phyloP scores from a whole-genome alignment of 2,888 invertebrate genomes.

The Acronicta aceris region DNA sequence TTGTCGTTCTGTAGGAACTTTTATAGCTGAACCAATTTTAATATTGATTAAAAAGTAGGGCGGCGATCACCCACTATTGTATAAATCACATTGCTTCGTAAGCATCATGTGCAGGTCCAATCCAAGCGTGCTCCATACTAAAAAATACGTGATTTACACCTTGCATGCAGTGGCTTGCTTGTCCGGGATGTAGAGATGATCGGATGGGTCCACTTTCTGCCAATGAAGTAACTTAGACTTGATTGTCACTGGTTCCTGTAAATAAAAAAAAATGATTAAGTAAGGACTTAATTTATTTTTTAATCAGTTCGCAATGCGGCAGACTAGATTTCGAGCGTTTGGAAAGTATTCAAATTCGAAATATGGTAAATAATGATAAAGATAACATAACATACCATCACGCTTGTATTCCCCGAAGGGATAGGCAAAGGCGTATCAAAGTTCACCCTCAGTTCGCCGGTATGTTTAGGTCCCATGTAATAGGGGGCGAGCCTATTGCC shows the following conservation, averaged over 20 bases:
- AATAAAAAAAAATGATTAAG: slow-evolving; percentile 54
- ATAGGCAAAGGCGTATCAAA: too few relatives aligned
- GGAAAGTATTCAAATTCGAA: slow-evolving; percentile 29
- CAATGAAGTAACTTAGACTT: slow-evolving; percentile 83
- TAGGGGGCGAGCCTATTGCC: too few relatives aligned
- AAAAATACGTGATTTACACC: slow-evolving; percentile 55
- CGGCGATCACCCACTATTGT: background rate
- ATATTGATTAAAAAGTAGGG: background rate
- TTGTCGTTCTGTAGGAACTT: background rate
- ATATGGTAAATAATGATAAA: slow-evolving; percentile 5
- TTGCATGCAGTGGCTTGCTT: slow-evolving; percentile 61
- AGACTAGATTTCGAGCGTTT: slow-evolving; percentile 11
- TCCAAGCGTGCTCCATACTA: slow-evolving; percentile 43
- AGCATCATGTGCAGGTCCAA: slow-evolving; percentile 38
- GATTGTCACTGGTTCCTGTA: slow-evolving; percentile 82
- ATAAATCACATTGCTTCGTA: slow-evolving; percentile 13
- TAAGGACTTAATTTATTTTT: background rate
- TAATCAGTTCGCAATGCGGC: background rate
- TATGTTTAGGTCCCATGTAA: too few relatives aligned
- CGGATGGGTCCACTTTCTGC: slow-evolving; percentile 81
- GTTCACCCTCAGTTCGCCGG: too few relatives aligned
- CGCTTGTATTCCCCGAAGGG: too few relatives aligned
- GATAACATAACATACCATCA: too few relatives aligned
- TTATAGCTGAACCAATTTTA: background rate
- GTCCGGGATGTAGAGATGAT: slow-evolving; percentile 81